Evolutionary conservation across 2,888 invertebrate genomes (phyloP), one percentile per base, ranked within the genome.

Genomic region (Nemotelus nigrinus): DNA sequence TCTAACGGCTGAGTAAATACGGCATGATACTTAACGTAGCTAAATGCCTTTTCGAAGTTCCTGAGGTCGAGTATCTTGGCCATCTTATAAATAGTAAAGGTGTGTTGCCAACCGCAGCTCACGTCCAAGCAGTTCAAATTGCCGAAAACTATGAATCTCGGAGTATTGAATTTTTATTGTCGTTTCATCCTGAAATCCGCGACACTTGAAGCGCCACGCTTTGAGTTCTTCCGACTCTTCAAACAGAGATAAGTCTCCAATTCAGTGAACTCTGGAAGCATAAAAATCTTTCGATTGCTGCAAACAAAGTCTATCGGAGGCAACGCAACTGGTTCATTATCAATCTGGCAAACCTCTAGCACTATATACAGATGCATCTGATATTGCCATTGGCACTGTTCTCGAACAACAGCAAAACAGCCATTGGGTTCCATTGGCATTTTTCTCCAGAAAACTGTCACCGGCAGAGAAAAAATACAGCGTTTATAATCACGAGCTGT

Each of bases 391-490:
- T 3, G 67, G 67, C 1, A 47, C 47, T 0, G 10, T n/a, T 2
- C 10, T 67, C 3, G 10, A 47, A 44, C 67, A 67, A 47, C 10
- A 47, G n/a, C 45, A 25, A 2, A 10, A 0, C 2, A 25, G 3
- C 1, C 6, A 3, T 6, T 47, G 45, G 67, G 3, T n/a, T 8
- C 47, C 67, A 7, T 47, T 67, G 3, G 7, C 43, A 7, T 67
- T 67, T 39, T 67, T 47, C n/a, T 67, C 67, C 2, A 47, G 48
- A n/a, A 67, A 67, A 41, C 47, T 67, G 6, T 67, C 67, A 8
- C 25, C 2, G 10, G 47, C 8, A 8, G 67, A 67, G 39, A 25
- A 67, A 48, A 39, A 43, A 3, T 63, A 39, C 63, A 43, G 41
- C 63, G 43, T 3, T 7, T 63, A 63, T 39, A 8, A 63, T 25